Evolutionary conservation across 2,113 vertebrate genomes (phyloP), one percentile per base, ranked within the genome.

Genomic region (Rhea pennata): DNA sequence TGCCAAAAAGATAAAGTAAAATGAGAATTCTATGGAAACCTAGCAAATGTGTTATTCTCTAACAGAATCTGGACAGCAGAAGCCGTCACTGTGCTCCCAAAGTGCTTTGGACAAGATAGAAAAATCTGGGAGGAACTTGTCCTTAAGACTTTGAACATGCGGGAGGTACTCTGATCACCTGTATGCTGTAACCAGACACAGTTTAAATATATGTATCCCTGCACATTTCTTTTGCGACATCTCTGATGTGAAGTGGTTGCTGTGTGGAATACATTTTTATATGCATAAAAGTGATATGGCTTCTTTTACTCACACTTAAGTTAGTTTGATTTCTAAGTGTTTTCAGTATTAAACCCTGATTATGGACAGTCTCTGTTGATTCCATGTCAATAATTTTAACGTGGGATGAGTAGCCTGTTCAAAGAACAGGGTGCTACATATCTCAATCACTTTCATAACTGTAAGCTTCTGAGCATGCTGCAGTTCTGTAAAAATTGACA

Each of bases 271-370:
- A 29, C 20, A 62, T 20, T 62, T 67, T 21, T 3, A 4, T 8
- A 10, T 3, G 0, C 19, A 5, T 11, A 22, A 48, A 85, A 53
- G 2, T 0, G 0, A 8, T 39, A 29, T 1, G 6, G 2, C 19
- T 77, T 72, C 64, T 56, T 82, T 69, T 23, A 48, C 8, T 42
- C 73, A 64, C 2, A 15, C 16, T 82, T 26, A 13, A n/a, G 31
- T 86, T 81, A 22, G 17, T 13, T 79, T 72, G 23, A 36, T 6
- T 69, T 82, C 21, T 44, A 26, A 74, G 23, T 3, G 5, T 40
- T 86, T 75, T 54, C 36, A 8, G 6, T 71, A 13, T 75, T 40
- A 51, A 75, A 70, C 44, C 19, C 39, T 78, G 10, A 2, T 44
- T 29, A 22, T 11, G 56, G 51, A 15, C 39, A 36, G 58, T 4